Evolutionary conservation across 2,888 invertebrate genomes (phyloP), one percentile per base, ranked within the genome.

Genomic region (Drosophila austrosaltans): DNA sequence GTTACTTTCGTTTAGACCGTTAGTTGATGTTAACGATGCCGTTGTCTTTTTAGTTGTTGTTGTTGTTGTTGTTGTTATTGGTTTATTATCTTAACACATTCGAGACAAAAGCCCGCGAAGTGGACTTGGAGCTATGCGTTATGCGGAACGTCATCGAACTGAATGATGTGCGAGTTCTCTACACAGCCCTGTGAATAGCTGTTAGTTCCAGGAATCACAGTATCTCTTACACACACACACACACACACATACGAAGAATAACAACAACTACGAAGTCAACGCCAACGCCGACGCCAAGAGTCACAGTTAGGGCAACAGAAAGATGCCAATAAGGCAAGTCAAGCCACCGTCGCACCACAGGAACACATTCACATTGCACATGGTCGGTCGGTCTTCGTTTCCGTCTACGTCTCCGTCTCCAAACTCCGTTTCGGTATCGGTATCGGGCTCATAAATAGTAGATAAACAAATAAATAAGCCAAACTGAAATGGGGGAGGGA

Each of bases 141-240:
- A 72, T 82, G 82, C 79, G 82, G 81, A 79, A 78, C 82, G 78
- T 66, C 77, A 77, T 90, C 90, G 77, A 89, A 89, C 83, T 77
- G 91, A 91, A 91, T 91, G 84, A 91, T 88, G 89, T 90, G 90
- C 82, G 90, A 91, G 79, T 88, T 91, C 85, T 87, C 85, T 87
- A 82, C 87, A 90, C 79, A 90, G 90, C 90, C 48, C 91, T 91
- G 91, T 91, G 91, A 91, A 91, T 91, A 91, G 88, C 82, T 90
- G 91, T 91, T 91, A 91, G 91, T 91, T 91, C 91, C 89, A 85
- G 89, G 91, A 91, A 91, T 80, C 89, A 87, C 84, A 78, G 59
- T 76, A 77, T 65, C 36, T 36, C 10, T 36, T 57, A 59, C 53
- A 68, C 59, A 28, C 20, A 40, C 8, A 62, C 36, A n/a, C 58